Percentiles rank a stretch among this genome's conserved stretches.
phyloP scores from a whole-genome alignment of 2,888 invertebrate species.

The Drosophila seclusa region DNA sequence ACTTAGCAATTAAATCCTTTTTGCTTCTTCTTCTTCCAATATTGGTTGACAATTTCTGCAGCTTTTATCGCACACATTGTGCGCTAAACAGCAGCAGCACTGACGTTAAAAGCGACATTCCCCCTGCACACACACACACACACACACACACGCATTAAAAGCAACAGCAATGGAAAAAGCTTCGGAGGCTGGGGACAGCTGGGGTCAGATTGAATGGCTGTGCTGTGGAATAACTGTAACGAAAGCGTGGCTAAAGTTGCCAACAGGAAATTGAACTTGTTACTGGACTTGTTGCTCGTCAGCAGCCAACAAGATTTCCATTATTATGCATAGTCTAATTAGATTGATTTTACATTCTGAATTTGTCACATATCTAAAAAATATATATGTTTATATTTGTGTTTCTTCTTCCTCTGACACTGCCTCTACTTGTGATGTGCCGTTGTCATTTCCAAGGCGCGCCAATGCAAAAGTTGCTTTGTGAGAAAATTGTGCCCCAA shows the following conservation, averaged over 20 bases:
- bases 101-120: conserved; percentile 43
- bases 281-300: conserved; percentile 1
- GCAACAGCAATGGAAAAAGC: conserved; percentile 15
- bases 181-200: conserved; percentile 31
- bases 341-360: conserved; percentile 1
- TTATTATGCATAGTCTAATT: conserved; percentile 4
- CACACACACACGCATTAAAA: conserved; percentile 33
- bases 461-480: conserved; percentile 62
- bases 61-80: conserved; percentile 50
- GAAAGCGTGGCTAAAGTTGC: conserved; percentile 36
- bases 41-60: conserved; percentile 55
- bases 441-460: conserved; percentile 76
- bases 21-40: conserved; percentile 5
- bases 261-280: conserved; percentile 48
- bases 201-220: conserved; percentile 43
- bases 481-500: conserved; percentile 78
- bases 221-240: conserved; percentile 50
- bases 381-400: not conserved
- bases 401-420: conserved; percentile 1
- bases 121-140: conserved; percentile 20
- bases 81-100: conserved; percentile 35
- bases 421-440: conserved; percentile 35
- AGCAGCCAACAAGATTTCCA: conserved; percentile 1
- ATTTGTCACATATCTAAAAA: conserved; percentile 5
- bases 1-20: not conserved